phyloP scores from a whole-genome alignment of 2,797 vertebrate genomes.

The Dicrostonyx torquatus region DNA sequence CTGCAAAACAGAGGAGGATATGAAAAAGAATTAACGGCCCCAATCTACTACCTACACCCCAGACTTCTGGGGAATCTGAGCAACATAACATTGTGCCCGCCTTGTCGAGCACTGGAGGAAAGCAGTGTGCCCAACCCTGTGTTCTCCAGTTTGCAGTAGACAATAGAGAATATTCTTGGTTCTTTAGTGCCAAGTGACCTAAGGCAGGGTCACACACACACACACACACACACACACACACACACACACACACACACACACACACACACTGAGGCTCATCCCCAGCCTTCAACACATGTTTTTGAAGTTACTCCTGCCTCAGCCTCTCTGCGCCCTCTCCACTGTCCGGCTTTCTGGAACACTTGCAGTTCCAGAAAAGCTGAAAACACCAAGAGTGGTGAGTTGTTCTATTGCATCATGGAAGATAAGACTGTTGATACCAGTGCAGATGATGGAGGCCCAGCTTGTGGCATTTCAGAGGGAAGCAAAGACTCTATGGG shows the following conservation, averaged over 20 bases:
- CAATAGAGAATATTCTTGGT: background rate
- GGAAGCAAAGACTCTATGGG: background rate
- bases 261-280: no score
- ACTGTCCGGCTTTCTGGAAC: no score
- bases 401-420: background rate
- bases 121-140: background rate
- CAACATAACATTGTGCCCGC: background rate
- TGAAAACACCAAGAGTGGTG: background rate
- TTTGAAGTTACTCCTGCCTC: background rate
- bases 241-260: no score
- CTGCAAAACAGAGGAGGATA: background rate
- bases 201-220: background rate
- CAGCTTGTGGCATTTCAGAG: background rate
- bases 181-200: background rate
- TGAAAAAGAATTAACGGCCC: background rate
- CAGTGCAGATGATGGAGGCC: background rate
- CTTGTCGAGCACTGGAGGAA: accelerated
- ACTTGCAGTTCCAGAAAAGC: no score
- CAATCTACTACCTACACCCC: background rate
- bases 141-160: background rate
- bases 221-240: no score
- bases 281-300: background rate
- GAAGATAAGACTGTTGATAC: background rate
- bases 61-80: background rate
- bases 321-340: background rate